phyloP scores from a whole-genome alignment of 2,797 vertebrate genomes.

The Podarcis siculus region DNA sequence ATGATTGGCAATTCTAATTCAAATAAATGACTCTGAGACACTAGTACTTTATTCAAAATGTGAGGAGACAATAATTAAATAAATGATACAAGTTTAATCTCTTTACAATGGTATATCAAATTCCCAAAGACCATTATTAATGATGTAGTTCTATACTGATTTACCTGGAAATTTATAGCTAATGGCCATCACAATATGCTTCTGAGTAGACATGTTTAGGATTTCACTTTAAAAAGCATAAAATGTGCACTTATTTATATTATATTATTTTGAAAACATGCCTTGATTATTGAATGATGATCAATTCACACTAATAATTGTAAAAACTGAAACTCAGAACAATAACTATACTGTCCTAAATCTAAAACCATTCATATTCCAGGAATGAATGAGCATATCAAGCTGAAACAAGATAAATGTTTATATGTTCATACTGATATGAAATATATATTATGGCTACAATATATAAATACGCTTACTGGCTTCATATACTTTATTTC shows the following conservation, averaged over 20 bases:
- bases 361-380: neutral
- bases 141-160: neutral
- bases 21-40: too few species aligned
- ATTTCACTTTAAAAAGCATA: neutral
- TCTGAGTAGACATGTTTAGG: too few species aligned
- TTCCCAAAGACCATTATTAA: neutral
- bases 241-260: neutral
- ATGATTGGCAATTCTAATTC: too few species aligned
- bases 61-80: neutral
- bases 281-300: neutral
- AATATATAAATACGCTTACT: neutral
- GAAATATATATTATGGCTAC: neutral
- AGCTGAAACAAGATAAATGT: neutral
- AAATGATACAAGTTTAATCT: neutral
- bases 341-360: neutral
- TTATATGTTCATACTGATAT: neutral
- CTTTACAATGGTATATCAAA: neutral
- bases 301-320: neutral
- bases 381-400: neutral
- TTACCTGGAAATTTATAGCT: neutral
- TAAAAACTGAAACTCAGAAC: neutral
- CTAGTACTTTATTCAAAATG: neutral
- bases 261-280: neutral
- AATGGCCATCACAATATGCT: too few species aligned
- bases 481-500: neutral